Evolutionary conservation across 2,797 vertebrate genomes (phyloP).

Genomic region (Ctenopoma kingsleyae): DNA sequence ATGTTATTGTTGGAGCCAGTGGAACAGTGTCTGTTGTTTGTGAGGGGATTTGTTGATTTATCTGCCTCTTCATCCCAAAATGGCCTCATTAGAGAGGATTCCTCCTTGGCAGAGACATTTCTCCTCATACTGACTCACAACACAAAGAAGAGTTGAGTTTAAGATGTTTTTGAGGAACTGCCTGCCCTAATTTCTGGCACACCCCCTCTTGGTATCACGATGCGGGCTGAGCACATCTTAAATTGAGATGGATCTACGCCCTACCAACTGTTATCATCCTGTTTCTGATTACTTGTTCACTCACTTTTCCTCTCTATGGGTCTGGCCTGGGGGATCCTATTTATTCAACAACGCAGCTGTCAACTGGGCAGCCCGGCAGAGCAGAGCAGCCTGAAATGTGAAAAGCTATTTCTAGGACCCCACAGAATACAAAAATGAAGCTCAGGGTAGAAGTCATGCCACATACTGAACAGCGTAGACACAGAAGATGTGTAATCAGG

Average conservation of each 20-base stretch:
- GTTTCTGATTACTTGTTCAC: conserved; percentile 29
- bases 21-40: background rate
- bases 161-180: conserved; percentile 35
- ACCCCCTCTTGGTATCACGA: conserved; percentile 29
- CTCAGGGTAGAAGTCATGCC: conserved; percentile 44
- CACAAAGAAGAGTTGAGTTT: conserved; percentile 45
- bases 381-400: conserved; percentile 49
- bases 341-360: conserved; percentile 63
- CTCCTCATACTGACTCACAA: conserved; percentile 20
- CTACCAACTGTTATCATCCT: conserved; percentile 47
- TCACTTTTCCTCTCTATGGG: conserved; percentile 28
- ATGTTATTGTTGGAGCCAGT: conserved; percentile 5
- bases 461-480: conserved; percentile 27
- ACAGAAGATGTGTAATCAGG: conserved; percentile 58
- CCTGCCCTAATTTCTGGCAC: conserved; percentile 54
- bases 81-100: conserved; percentile 53
- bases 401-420: conserved; percentile 66
- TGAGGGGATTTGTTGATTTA: conserved; percentile 42
- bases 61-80: conserved; percentile 42
- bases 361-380: conserved; percentile 58
- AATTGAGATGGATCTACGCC: conserved; percentile 48
- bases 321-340: conserved; percentile 49
- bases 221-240: conserved; percentile 44
- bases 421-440: conserved; percentile 57
- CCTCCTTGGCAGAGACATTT: conserved; percentile 38